These are phyloP conservation scores for Lutjanus campechanus DNA, from an alignment of 2,797 vertebrate species.

Conservation along the genomic window DNA sequence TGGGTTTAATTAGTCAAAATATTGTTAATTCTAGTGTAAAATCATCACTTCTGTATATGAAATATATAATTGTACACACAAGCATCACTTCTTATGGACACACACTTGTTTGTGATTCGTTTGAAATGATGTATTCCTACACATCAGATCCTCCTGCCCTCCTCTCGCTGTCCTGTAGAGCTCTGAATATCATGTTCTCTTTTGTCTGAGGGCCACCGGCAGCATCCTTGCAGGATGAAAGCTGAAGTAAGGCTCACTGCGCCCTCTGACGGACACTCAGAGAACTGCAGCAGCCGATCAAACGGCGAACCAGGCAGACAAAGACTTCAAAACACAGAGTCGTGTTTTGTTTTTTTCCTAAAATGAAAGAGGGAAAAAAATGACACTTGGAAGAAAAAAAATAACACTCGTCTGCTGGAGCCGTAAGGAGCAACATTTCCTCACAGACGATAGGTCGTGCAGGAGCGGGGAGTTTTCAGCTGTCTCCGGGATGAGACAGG, in stretches of 20 bases:
- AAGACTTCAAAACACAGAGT: slow-evolving; percentile 23
- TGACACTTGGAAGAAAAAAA: not conserved
- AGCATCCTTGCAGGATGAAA: slow-evolving; percentile 55
- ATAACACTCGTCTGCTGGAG: not conserved
- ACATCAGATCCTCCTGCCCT: not conserved
- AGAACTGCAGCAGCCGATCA: slow-evolving; percentile 36
- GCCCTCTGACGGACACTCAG: slow-evolving; percentile 78
- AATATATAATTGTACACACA: not conserved
- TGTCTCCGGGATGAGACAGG: slow-evolving; percentile 64
- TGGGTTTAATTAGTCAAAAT: not conserved
- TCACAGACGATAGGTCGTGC: slow-evolving; percentile 29
- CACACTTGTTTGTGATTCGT: not conserved
- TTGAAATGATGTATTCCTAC: slow-evolving; percentile 3
- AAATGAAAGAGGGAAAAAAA: not conserved
- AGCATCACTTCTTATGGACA: not conserved
- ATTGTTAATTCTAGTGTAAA: not conserved
- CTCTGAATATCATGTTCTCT: slow-evolving; percentile 65
- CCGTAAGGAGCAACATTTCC: slow-evolving; percentile 2
- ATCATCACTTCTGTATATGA: not conserved
- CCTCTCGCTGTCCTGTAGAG: slow-evolving; percentile 32
- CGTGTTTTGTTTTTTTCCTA: not conserved
- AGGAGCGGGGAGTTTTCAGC: slow-evolving; percentile 54
- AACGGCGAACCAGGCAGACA: slow-evolving; percentile 50
- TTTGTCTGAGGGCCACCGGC: slow-evolving; percentile 80
- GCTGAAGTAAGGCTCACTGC: slow-evolving; percentile 52